phyloP scores from a whole-genome alignment of 2,113 vertebrate genomes.

The Eublepharis macularius region DNA sequence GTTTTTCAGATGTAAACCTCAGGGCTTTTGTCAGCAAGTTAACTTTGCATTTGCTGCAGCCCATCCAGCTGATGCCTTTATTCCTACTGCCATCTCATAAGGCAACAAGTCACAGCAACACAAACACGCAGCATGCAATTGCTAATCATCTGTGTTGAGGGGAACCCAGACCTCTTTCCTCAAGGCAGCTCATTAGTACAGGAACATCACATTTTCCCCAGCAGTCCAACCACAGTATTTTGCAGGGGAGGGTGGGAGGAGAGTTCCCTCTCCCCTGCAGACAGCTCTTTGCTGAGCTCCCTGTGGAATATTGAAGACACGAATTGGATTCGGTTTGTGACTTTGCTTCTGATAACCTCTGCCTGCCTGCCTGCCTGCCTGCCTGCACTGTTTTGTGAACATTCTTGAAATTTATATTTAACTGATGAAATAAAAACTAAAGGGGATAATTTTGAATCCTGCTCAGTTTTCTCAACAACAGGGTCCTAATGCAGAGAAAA shows the following conservation, averaged over 20 bases:
- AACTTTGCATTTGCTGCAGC: slow-evolving; percentile 43
- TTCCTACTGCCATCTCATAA: not conserved
- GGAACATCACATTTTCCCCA: not conserved
- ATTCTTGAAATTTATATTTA: not conserved
- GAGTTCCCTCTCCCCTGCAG: too few relatives aligned
- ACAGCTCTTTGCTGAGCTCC: not conserved
- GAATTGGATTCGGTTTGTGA: not conserved
- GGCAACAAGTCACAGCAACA: not conserved
- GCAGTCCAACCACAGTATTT: not conserved
- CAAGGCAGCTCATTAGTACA: not conserved
- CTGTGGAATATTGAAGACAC: not conserved
- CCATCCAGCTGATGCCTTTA: not conserved
- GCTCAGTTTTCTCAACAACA: too few relatives aligned
- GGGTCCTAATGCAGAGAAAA: too few relatives aligned
- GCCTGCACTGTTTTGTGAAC: not conserved
- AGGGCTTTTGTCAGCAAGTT: slow-evolving; percentile 61
- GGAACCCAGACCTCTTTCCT: not conserved
- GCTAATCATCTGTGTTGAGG: not conserved
- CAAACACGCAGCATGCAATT: rapidly evolving
- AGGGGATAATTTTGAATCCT: too few relatives aligned
- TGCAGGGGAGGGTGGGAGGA: not conserved
- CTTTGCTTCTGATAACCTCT: not conserved
- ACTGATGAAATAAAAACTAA: not conserved
- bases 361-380: not conserved
- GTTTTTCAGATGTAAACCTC: slow-evolving; percentile 71